Evolutionary conservation across 2,113 vertebrate species (phyloP), one percentile per base, ranked within the genome.

Genomic region (Labeo catla): DNA sequence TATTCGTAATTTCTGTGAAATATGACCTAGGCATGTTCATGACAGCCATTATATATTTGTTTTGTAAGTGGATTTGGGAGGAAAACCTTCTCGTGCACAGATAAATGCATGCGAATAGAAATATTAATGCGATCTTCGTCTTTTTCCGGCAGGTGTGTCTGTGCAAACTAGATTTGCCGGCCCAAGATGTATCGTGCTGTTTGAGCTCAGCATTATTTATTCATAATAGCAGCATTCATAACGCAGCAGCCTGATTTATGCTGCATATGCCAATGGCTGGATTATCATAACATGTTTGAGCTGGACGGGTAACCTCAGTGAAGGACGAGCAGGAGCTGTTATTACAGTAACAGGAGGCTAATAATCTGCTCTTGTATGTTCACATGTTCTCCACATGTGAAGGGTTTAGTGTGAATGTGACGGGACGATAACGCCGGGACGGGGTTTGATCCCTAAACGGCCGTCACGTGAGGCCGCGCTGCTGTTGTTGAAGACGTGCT

Each of bases 161-260:
- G 36, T 57, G 50, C 49, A 86, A 79, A 86, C 34, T 47, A 23
- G 45, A 81, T 81, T 65, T 81, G 43, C 4, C 10, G 59, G 45
- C n/a, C 78, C 12, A 47, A 28, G 36, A 45, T 47, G 39, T 43
- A 66, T 81, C 65, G 45, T 34, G 21, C 79, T 49, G 43, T 45
- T 81, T 49, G n/a, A 50, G 13, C 13, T 10, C 19, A 23, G 7
- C 80, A 81, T 66, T 81, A 66, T 34, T 66, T 81, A 81, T 66
- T 81, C 61, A 81, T 65, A 81, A 63, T 49, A 66, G 57, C 23
- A 16, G 39, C 61, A 47, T 81, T 81, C 9, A 81, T 81, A 68
- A 81, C 16, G 45, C 43, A 43, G 45, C 45, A 6, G 23, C 9
- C 8, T 6, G 15, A 11, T 81, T 50, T 66, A 19, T 34, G 4